A percentile compares a stretch with the other conserved stretches of the same genome.
Conservation (phyloP, 2,888 invertebrate species). For the Brenthis ino region DNA sequence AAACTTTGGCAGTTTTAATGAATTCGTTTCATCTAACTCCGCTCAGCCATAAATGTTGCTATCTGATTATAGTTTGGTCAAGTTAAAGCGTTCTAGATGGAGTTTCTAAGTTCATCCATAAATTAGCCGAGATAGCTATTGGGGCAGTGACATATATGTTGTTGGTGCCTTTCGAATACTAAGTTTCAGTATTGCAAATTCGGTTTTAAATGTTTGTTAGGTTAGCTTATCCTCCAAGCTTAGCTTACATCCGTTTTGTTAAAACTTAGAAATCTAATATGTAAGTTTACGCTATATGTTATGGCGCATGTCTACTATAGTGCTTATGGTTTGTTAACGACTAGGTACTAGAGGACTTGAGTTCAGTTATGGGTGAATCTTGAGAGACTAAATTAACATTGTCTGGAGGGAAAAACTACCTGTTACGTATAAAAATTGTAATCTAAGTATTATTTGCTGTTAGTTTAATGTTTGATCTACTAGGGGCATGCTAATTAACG, state of each 20-base stretch:
- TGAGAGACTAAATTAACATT: too few relatives aligned
- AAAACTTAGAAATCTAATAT: background rate
- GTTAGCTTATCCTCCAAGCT: background rate
- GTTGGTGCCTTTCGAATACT: slow-evolving; percentile 3
- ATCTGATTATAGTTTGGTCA: slow-evolving; percentile 30
- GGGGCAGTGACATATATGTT: slow-evolving; percentile 23
- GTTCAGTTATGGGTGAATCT: too few relatives aligned
- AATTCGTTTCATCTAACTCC: slow-evolving; percentile 22
- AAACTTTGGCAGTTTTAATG: slow-evolving; percentile 19
- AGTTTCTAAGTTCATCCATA: slow-evolving; percentile 45
- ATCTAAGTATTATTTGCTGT: too few relatives aligned
- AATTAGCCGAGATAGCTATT: slow-evolving; percentile 41
- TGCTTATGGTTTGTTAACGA: too few relatives aligned
- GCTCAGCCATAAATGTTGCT: slow-evolving; percentile 20
- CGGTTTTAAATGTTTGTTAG: background rate
- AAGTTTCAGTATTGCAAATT: background rate
- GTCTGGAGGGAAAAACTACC: too few relatives aligned
- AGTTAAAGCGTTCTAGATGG: slow-evolving; percentile 29
- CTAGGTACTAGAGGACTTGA: too few relatives aligned
- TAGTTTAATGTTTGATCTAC: too few relatives aligned
- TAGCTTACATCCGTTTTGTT: background rate
- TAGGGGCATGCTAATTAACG: too few relatives aligned
- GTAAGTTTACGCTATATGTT: too few relatives aligned
- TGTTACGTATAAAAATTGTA: too few relatives aligned
- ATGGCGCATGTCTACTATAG: too few relatives aligned